Base-by-base conservation (phyloP, 2,797 vertebrate genomes). In the Typhlichthys eigenmanni region DNA sequence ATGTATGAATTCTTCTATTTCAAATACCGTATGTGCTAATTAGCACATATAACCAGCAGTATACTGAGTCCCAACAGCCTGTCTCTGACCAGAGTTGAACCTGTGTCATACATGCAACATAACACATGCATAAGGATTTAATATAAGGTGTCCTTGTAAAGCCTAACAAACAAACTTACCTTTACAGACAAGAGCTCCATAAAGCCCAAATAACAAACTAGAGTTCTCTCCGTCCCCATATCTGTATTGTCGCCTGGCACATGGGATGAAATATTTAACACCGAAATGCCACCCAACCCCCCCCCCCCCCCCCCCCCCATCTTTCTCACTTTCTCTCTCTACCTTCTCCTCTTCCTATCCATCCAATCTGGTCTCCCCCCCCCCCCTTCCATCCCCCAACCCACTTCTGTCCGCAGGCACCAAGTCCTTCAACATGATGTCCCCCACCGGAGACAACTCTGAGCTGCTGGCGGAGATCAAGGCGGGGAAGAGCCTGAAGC, bases 361-460 rank as follows among this genome's bases (percentile, higher is more conserved):
- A 64, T 10, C 50, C 3, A 13, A 56, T 76, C 53, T 3, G 69
- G 75, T 82, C 82, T 90, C 79, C 86, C 82, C 83, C 80, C 58
- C 70, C 13, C 17, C 63, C 64, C 67, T 76, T 13, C 17, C 17
- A 17, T 17, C 17, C 1, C 1, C 16, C 60, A 2, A 19, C 19
- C 19, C 19, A 64, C 67, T 76, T 84, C 86, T 89, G 78, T 79
- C 81, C 46, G 8, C 89, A 99, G 97, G 97, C 88, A 92, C 94
- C 85, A 99, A 97, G 84, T 99, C 97, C 70, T 99, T 99, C 95
- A 99, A 99, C 92, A 99, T 99, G 97, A 98, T 98, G 96, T 96
- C 96, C 86, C 97, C 97, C 14, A 96, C 96, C 0, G 95, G 95
- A 0, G 97, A 99, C 92, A 99, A 99, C 88, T 95, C 96, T 0